Conservation (phyloP, 2,797 vertebrate species). For the Brachyalestes nurse region DNA sequence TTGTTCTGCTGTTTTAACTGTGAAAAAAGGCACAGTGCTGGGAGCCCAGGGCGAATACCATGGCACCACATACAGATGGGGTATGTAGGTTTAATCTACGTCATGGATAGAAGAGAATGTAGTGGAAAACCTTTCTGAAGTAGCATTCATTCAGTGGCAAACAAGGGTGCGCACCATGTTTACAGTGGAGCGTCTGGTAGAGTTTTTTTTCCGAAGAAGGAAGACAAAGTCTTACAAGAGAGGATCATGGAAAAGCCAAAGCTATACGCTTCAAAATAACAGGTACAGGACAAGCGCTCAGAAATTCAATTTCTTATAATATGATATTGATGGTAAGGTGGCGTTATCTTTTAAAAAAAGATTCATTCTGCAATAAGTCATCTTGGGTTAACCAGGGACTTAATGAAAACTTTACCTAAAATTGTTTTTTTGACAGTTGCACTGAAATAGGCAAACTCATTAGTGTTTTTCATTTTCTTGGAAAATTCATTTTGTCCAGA, state of each 20-base stretch:
- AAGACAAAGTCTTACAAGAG: slow-evolving; percentile 67
- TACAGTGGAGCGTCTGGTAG: slow-evolving; percentile 72
- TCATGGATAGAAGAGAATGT: background rate
- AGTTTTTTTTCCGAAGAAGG: slow-evolving; percentile 68
- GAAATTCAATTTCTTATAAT: background rate
- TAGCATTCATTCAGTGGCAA: slow-evolving; percentile 13
- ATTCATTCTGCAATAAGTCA: background rate
- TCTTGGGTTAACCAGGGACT: background rate
- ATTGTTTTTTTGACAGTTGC: background rate
- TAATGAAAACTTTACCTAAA: background rate
- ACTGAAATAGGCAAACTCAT: no score
- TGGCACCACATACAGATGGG: slow-evolving; percentile 10
- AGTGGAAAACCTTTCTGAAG: slow-evolving; percentile 3
- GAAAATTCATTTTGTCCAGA: background rate
- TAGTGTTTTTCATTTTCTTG: no score
- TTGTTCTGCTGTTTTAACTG: slow-evolving; percentile 52
- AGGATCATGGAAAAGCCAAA: slow-evolving; percentile 73
- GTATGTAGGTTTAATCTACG: slow-evolving; percentile 1
- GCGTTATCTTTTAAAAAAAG: background rate
- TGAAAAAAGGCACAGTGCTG: slow-evolving; percentile 26
- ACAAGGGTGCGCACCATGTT: slow-evolving; percentile 63
- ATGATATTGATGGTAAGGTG: background rate
- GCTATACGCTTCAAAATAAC: slow-evolving; percentile 69
- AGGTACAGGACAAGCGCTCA: slow-evolving; percentile 65
- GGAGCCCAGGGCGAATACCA: slow-evolving; percentile 7